phyloP scores from a whole-genome alignment of 2,113 vertebrate species.

The Microtus oregoni region DNA sequence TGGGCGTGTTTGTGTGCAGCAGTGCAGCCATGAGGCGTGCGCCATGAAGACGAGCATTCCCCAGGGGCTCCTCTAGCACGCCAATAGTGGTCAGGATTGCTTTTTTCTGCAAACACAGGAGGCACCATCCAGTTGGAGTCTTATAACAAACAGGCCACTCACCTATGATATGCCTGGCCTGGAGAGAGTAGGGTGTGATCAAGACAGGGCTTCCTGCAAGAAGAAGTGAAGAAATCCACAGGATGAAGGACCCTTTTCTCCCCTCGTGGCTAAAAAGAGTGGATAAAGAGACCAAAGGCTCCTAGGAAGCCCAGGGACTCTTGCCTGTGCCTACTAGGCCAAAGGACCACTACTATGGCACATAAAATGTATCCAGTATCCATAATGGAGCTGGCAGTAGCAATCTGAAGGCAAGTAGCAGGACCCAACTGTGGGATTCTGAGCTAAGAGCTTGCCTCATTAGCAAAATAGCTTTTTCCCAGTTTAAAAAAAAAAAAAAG shows the following conservation, averaged over 20 bases:
- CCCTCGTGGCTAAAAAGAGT: background rate
- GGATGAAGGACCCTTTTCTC: background rate
- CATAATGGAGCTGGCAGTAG: background rate
- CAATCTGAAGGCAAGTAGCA: background rate
- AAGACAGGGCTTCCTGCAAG: background rate
- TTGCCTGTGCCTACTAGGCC: background rate
- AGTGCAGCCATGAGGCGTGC: slow-evolving; percentile 95
- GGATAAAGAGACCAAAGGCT: background rate
- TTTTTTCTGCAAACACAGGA: slow-evolving; percentile 87
- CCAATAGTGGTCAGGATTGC: slow-evolving; percentile 97
- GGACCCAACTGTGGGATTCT: background rate
- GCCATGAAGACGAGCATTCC: slow-evolving; percentile 95
- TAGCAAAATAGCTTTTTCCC: background rate
- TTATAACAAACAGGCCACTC: background rate
- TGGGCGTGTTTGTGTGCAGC: slow-evolving; percentile 92
- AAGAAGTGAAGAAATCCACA: background rate
- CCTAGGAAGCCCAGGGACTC: background rate
- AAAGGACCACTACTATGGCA: background rate
- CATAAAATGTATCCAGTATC: background rate
- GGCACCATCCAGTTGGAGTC: background rate
- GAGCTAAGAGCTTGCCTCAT: background rate
- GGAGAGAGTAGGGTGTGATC: background rate
- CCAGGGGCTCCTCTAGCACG: slow-evolving; percentile 95
- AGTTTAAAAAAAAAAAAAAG: background rate
- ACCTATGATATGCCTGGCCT: background rate